phyloP scores from a whole-genome alignment of 2,797 vertebrate genomes.

The Aeoliscus strigatus region DNA sequence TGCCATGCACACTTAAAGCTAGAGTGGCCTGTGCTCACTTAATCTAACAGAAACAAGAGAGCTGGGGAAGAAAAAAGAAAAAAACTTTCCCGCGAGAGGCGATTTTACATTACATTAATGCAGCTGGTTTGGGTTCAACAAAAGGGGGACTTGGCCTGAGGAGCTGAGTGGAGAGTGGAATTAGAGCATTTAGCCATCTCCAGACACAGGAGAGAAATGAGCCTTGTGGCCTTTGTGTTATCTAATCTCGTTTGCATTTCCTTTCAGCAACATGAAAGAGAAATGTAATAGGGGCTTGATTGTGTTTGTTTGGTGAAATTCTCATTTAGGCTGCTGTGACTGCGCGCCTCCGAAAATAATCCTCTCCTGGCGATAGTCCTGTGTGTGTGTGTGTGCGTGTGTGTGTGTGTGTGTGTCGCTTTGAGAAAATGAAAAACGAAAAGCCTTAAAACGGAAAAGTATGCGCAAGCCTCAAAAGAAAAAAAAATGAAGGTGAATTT shows the following conservation, averaged over 20 bases:
- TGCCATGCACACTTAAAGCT: constrained; percentile 63
- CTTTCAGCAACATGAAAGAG: constrained; percentile 81
- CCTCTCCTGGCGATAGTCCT: constrained; percentile 29
- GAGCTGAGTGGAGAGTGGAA: constrained; percentile 70
- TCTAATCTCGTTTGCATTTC: constrained; percentile 82
- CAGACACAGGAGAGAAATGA: constrained; percentile 77
- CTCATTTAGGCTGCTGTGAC: constrained; percentile 69
- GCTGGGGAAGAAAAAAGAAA: constrained; percentile 10
- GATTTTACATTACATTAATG: constrained; percentile 69
- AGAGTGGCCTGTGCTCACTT: constrained; percentile 57
- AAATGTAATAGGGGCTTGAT: constrained; percentile 77
- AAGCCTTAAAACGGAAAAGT: constrained; percentile 21
- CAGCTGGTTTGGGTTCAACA: constrained; percentile 74
- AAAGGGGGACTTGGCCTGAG: constrained; percentile 74
- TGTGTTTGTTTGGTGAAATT: constrained; percentile 82
- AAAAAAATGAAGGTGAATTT: constrained; percentile 46
- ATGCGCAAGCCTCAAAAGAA: constrained; percentile 16
- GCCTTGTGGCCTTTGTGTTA: constrained; percentile 77
- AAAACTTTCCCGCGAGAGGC: constrained; percentile 43
- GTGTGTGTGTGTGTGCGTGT: constrained; percentile 6
- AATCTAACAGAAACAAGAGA: constrained; percentile 51
- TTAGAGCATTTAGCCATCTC: constrained; percentile 79
- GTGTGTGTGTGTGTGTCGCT: constrained; percentile 16
- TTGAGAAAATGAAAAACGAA: constrained; percentile 45
- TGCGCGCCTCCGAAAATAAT: constrained; percentile 43